Percentiles rank a stretch among this genome's conserved stretches.
These are phyloP conservation scores for Podilymbus podiceps DNA, from an alignment of 2,113 vertebrate species.

Conservation along the genomic window DNA sequence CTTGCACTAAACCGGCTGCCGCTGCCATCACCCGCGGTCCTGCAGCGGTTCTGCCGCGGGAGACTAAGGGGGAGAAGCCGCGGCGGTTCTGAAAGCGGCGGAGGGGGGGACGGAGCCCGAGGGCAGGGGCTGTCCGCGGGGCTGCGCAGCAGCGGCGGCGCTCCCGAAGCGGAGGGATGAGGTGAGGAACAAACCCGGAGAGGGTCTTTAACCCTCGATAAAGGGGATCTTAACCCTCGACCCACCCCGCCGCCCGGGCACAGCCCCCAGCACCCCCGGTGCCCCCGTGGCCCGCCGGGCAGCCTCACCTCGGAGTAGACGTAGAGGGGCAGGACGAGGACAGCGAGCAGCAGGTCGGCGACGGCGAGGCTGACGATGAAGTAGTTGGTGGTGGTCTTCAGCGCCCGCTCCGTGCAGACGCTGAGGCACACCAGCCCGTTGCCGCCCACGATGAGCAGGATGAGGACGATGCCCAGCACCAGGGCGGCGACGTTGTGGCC, in stretches of 20 bases:
- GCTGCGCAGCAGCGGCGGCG: not conserved
- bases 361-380: conserved; percentile 93
- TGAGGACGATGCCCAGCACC: conserved; percentile 83
- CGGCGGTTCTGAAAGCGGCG: too few species aligned
- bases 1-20: not conserved
- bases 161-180: not conserved
- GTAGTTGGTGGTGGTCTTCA: conserved; percentile 94
- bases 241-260: too few species aligned
- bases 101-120: not conserved
- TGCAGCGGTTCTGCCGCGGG: not conserved
- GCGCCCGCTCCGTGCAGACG: conserved; percentile 86
- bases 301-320: conserved; percentile 90
- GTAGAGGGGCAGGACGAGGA: conserved; percentile 91
- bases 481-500: conserved; percentile 77
- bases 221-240: too few species aligned
- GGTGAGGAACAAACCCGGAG: not conserved
- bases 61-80: not conserved
- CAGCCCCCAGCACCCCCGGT: too few species aligned
- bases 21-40: not conserved
- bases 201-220: not conserved
- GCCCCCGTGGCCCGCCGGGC: not conserved
- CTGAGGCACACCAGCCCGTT: conserved; percentile 90
- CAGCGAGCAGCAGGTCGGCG: conserved; percentile 86
- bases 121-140: not conserved
- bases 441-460: conserved; percentile 81